These are phyloP conservation scores for Dichetophora obliterata DNA, from an alignment of 2,888 invertebrate species.

Conservation along the genomic window DNA sequence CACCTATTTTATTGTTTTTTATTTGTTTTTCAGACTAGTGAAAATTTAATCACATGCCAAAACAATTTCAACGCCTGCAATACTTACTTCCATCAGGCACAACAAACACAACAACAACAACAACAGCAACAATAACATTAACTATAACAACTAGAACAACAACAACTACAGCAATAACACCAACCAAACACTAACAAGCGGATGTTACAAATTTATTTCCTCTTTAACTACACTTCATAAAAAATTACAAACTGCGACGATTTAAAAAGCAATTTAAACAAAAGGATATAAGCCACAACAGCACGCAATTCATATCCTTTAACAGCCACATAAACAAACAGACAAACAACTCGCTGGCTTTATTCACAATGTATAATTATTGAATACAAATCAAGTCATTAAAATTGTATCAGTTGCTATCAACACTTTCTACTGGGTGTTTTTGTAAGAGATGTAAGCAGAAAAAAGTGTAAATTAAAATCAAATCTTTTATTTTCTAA, in stretches of 20 bases:
- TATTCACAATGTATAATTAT: conserved; percentile 38
- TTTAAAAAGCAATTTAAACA: conserved; percentile 28
- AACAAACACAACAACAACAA: no score
- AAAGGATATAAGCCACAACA: conserved; percentile 35
- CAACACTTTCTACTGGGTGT: conserved; percentile 35
- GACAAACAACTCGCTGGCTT: conserved; percentile 2
- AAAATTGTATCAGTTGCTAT: conserved; percentile 48
- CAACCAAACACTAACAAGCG: conserved; percentile 15
- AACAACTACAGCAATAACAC: not conserved
- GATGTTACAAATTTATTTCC: conserved; percentile 39
- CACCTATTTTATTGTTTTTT: not conserved
- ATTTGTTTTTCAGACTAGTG: not conserved
- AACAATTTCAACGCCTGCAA: not conserved
- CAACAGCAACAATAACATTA: no score
- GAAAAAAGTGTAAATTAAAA: conserved; percentile 45
- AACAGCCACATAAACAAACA: conserved; percentile 35
- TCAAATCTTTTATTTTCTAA: conserved; percentile 46
- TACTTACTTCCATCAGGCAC: not conserved
- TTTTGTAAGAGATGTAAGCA: not conserved
- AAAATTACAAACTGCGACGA: conserved; percentile 41
- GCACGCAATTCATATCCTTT: conserved; percentile 50
- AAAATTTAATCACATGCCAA: not conserved
- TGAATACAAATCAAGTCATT: conserved; percentile 49
- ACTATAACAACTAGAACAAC: not conserved
- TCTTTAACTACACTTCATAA: conserved; percentile 29